Base-by-base conservation (phyloP, 2,888 invertebrate species). In the Plebejus melissa region DNA sequence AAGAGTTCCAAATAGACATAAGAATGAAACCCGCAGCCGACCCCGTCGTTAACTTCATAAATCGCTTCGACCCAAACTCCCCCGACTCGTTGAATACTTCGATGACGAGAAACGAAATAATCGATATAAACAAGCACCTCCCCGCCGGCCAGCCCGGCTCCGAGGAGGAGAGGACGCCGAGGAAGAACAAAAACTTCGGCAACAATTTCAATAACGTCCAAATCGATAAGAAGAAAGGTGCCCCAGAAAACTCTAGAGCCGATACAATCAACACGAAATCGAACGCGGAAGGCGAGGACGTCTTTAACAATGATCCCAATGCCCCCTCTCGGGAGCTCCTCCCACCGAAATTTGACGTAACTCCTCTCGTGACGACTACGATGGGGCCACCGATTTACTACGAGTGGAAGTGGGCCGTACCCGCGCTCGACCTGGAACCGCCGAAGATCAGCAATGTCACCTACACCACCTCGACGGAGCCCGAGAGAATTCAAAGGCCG, bases 341-440 rank as follows among this genome's bases (percentile, higher is more conserved):
- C n/a, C 95, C 95, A 0, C 95, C 95, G 0, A 94, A 94, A 78
- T 84, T 84, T 0, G 92, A 94, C 22, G 89, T 88, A 76, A 84
- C 94, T 1, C 80, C 84, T 1, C 78, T 85, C 6, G 85, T 86
- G 1, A 87, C 92, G 4, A 94, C 95, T 0, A 95, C 95, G 0
- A 94, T 94, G 82, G 95, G 95, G 1, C 95, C 95, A 0, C 95
- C 95, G 0, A 94, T 95, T 74, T 95, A 95, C 81, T 95, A 94
- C 80, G 95, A 95, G 83, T 95, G 95, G 95, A 95, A 95, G 84
- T 95, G 95, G 95, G 95, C 95, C 5, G 94, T 94, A 0, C 95
- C 95, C 0, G 94, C 95, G 0, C 93, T 94, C 76, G 95, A 94
- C 16, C 83, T 95, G 1, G 91, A 94, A 78, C 94, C 94, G 7